These are phyloP conservation scores for Ctenochaetus hawaiiensis DNA, from an alignment of 2,797 vertebrate genomes.

Conservation along the genomic window DNA sequence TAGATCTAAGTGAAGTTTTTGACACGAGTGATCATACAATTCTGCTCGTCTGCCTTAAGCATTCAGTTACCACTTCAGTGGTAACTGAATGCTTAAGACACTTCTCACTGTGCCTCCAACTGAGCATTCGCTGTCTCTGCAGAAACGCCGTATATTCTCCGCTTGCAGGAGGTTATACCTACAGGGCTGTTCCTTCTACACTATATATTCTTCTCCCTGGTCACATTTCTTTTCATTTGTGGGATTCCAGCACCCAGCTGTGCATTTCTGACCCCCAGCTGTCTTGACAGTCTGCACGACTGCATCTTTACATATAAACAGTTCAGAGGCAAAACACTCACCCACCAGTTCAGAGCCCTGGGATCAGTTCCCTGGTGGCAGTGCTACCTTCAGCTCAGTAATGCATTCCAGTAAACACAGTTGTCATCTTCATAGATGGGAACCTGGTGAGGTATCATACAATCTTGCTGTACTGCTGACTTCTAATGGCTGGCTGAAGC, in stretches of 20 bases:
- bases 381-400: conserved; percentile 33
- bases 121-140: conserved; percentile 51
- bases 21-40: conserved; percentile 66
- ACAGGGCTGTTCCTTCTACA: conserved; percentile 56
- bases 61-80: conserved; percentile 40
- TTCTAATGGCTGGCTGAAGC: conserved; percentile 21
- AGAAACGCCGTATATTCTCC: conserved; percentile 56
- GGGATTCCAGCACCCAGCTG: conserved; percentile 65
- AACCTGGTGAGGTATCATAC: conserved; percentile 43
- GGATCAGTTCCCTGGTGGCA: conserved; percentile 55
- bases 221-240: conserved; percentile 61
- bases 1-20: conserved; percentile 58
- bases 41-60: conserved; percentile 53
- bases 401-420: conserved; percentile 54
- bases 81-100: no score
- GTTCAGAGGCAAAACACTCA: conserved; percentile 55
- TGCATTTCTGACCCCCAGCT: conserved; percentile 66
- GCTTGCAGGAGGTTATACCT: conserved; percentile 59
- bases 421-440: conserved; percentile 48
- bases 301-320: conserved; percentile 68
- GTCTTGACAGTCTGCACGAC: conserved; percentile 64
- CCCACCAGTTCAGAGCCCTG: conserved; percentile 54
- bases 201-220: conserved; percentile 50
- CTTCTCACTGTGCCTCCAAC: conserved; percentile 42
- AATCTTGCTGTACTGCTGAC: conserved; percentile 27